These are phyloP conservation scores for Sphaerolaimus hirsutus DNA, from an alignment of 2,888 invertebrate species.

Conservation along the genomic window DNA sequence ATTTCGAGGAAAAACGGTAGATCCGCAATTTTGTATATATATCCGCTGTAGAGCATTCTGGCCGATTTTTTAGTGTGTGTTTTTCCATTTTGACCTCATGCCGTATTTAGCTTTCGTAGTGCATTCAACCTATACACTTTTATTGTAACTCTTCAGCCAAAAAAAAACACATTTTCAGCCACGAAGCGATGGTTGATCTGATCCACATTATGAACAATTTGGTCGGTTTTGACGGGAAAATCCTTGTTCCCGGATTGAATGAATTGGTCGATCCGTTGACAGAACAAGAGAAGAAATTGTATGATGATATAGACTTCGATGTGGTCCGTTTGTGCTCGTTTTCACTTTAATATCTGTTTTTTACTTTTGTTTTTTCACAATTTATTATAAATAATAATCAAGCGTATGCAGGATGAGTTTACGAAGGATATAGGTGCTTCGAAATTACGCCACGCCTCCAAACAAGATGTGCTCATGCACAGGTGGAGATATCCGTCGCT, in stretches of 20 bases:
- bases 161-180: too few relatives aligned
- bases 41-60: background rate
- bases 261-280: slow-evolving; percentile 47
- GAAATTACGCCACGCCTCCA: slow-evolving; percentile 42
- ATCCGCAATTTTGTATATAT: too few relatives aligned
- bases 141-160: too few relatives aligned
- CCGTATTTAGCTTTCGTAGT: too few relatives aligned
- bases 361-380: background rate
- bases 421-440: slow-evolving; percentile 42
- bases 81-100: too few relatives aligned
- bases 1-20: too few relatives aligned
- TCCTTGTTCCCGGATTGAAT: slow-evolving; percentile 53
- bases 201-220: slow-evolving; percentile 57
- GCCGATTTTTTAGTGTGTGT: background rate
- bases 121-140: too few relatives aligned
- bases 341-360: background rate
- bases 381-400: slow-evolving; percentile 41
- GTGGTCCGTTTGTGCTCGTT: slow-evolving; percentile 27
- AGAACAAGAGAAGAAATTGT: slow-evolving; percentile 35
- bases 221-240: slow-evolving; percentile 61
- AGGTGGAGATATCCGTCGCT: slow-evolving; percentile 81
- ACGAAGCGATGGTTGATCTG: slow-evolving; percentile 72
- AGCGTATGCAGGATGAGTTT: slow-evolving; percentile 38
- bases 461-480: slow-evolving; percentile 58
- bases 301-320: slow-evolving; percentile 62